Evolutionary conservation across 2,888 invertebrate species (phyloP), one percentile per base, ranked within the genome.

Genomic region (Philaethria dido): DNA sequence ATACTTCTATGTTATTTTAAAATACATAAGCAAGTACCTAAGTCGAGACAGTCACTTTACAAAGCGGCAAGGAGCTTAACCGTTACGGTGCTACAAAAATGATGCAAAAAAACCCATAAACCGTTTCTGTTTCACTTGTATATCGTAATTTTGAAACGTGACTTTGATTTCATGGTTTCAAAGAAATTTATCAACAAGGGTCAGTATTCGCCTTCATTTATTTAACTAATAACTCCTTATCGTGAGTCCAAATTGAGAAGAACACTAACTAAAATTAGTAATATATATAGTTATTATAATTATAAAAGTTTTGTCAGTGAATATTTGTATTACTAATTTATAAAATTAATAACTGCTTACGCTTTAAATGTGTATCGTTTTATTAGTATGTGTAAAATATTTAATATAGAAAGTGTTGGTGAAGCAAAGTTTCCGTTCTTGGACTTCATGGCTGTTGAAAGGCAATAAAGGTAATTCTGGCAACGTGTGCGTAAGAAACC

Each of bases 111-210:
- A 88, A 74, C 78, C 78, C 78, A 76, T 79, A 83, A 86, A 85
- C 87, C 87, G 87, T 89, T 88, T 87, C 85, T 88, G 84, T 88
- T 88, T 88, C 83, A 88, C 85, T 88, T 84, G 84, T 83, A 82
- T 83, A 88, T 85, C 82, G 82, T 84, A 80, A 84, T 85, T 84
- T 85, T 78, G 80, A 85, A 83, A 86, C 86, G 84, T 86, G 84
- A 86, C 83, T 85, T 83, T 80, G 81, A 86, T 86, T 88, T 88
- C 84, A 85, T 81, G 83, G 81, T 80, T 86, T 83, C 83, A 82
- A 81, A 80, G 74, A 81, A 74, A 73, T 79, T 83, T 80, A 80
- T 78, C 78, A 81, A 82, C 80, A 82, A 80, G 76, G 77, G 78
- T 77, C 71, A 74, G 75, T 77, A 81, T 80, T 82, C 79, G 79